These are phyloP conservation scores for Drosophila robusta DNA, from an alignment of 2,888 invertebrate species.

Conservation along the genomic window DNA sequence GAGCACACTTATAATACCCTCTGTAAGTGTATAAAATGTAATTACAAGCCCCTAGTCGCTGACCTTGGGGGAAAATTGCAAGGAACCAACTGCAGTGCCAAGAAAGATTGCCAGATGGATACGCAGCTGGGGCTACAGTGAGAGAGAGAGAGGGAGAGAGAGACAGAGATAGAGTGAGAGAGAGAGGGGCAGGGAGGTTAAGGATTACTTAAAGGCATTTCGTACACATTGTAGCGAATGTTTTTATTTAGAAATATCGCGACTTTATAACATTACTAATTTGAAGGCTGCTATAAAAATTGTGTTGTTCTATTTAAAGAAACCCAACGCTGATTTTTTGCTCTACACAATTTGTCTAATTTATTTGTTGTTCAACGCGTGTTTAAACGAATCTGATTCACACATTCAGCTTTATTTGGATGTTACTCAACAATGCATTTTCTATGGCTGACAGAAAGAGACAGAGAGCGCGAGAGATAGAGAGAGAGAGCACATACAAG, in stretches of 20 bases:
- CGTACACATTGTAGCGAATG: not conserved
- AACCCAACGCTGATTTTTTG: not conserved
- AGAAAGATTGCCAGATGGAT: slow-evolving; percentile 7
- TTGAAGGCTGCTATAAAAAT: not conserved
- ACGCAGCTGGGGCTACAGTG: not conserved
- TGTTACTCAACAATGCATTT: not conserved
- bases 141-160: not conserved
- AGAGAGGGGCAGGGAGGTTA: not conserved
- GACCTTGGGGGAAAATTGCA: slow-evolving; percentile 12
- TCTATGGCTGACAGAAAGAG: not conserved
- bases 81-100: slow-evolving; percentile 10
- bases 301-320: too few species aligned
- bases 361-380: too few species aligned
- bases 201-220: not conserved
- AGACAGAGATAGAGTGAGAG: not conserved
- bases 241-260: not conserved
- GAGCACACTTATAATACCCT: not conserved
- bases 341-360: not conserved
- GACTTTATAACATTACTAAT: not conserved
- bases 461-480: not conserved
- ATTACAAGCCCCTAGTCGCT: not conserved
- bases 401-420: not conserved
- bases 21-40: not conserved
- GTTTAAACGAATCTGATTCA: not conserved
- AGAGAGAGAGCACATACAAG: not conserved